Conservation (phyloP, 2,797 vertebrate species). For the Gila robusta region DNA sequence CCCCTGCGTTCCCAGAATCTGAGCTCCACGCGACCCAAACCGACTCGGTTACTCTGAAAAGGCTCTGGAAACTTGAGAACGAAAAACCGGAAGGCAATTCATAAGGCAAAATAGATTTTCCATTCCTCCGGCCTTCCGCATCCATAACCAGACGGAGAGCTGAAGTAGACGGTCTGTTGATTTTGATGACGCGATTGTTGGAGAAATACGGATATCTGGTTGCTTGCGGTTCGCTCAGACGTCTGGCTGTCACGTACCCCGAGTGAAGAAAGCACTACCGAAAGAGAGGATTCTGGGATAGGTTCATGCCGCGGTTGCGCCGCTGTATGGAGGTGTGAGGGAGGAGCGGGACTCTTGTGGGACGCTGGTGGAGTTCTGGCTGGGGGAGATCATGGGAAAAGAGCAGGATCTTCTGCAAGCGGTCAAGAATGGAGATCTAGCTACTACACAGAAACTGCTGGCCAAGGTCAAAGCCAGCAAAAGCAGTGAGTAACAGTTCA, state of each 20-base stretch:
- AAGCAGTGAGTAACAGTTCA: constrained; percentile 75
- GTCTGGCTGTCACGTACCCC: constrained; percentile 33
- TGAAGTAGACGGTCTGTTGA: background rate
- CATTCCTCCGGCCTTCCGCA: background rate
- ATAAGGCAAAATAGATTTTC: constrained; percentile 46
- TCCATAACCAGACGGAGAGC: background rate
- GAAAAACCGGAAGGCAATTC: constrained; percentile 53
- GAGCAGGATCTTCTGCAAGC: constrained; percentile 84
- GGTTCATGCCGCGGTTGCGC: constrained; percentile 48
- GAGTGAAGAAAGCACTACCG: constrained; percentile 33
- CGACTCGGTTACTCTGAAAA: constrained; percentile 40
- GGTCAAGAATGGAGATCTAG: constrained; percentile 79
- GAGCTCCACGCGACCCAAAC: constrained; percentile 38
- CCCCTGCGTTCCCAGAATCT: constrained; percentile 35
- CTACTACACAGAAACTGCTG: constrained; percentile 78
- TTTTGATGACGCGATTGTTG: constrained; percentile 29
- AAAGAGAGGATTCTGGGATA: constrained; percentile 57
- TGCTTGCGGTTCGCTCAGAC: constrained; percentile 28
- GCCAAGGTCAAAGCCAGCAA: constrained; percentile 74
- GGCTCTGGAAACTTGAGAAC: constrained; percentile 30
- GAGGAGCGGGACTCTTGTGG: constrained; percentile 40
- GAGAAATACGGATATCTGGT: constrained; percentile 13
- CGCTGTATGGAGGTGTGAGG: constrained; percentile 70
- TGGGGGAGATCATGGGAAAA: constrained; percentile 75
- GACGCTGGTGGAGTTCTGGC: constrained; percentile 29